Evolutionary conservation across 2,888 invertebrate genomes (phyloP), one percentile per base, ranked within the genome.

Genomic region (Celastrina argiolus): DNA sequence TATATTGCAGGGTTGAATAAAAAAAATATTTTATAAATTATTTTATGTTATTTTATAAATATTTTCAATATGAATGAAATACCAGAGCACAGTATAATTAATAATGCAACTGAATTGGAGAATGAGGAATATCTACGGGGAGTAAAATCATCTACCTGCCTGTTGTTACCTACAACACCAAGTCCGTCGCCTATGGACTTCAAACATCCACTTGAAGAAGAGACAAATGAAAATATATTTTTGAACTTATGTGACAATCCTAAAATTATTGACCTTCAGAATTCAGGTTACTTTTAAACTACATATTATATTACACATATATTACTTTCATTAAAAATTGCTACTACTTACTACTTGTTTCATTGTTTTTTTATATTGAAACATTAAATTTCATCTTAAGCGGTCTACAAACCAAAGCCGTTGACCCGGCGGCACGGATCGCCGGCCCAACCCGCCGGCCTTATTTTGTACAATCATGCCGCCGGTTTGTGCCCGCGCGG

Each of bases 61-160:
- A 41, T 2, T 41, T 18, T 12, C 31, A 51, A 34, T 10, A 64
- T 91, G 90, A 81, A 88, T 72, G 87, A 88, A 56, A 72, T 83
- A 68, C 77, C 84, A 12, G 88, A 87, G 72, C 81, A 75, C 69
- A 81, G 76, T 72, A 69, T 68, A 41, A 79, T 73, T 69, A 79
- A 79, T 71, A 82, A 75, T 65, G 79, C 76, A 18, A 74, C 79
- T 42, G 85, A 84, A 71, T 74, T 87, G 68, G 88, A 88, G 69
- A 78, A 85, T 67, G 80, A 87, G 74, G 88, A 88, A 73, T 91
- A 88, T 75, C 81, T 91, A 67, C 85, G 85, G 41, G 94, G 94
- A 69, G 94, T 94, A 70, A 92, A 93, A 73, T 93, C 94, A 1
- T 94, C 95, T 64, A 94, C 93, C 73, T 94, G 94, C 77, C 92